Evolutionary conservation across 2,888 invertebrate species (phyloP).

Genomic region (Troilus luridus): DNA sequence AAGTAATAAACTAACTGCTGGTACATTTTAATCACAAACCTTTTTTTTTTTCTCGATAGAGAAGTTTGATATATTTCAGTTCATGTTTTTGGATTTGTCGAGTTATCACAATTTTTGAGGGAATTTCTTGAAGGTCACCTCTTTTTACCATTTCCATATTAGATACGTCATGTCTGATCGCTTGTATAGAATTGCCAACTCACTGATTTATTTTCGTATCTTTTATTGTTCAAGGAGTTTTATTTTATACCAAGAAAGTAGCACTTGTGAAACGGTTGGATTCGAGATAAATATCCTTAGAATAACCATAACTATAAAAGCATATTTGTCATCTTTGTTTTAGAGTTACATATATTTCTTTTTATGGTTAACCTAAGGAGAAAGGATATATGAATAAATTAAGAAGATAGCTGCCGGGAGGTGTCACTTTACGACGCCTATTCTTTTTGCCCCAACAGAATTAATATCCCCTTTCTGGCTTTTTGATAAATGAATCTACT

Average conservation of each 20-base stretch:
- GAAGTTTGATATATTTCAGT: too few relatives aligned
- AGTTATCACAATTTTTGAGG: too few relatives aligned
- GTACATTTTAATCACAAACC: too few relatives aligned
- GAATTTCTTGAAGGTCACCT: too few relatives aligned
- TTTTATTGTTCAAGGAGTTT: not conserved
- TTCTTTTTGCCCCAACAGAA: conserved; percentile 31
- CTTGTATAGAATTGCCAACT: not conserved
- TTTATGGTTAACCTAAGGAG: not conserved
- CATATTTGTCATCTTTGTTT: conserved; percentile 30
- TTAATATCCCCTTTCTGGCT: conserved; percentile 44
- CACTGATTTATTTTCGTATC: not conserved
- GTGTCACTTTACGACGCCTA: conserved; percentile 40
- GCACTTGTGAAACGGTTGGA: not conserved
- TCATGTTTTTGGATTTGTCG: too few relatives aligned
- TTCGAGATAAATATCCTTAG: not conserved
- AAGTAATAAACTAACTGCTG: too few relatives aligned
- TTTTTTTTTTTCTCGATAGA: too few relatives aligned
- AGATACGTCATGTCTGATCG: not conserved
- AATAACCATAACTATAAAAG: conserved; percentile 37
- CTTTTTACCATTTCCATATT: too few relatives aligned
- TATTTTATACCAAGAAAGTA: not conserved
- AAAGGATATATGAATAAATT: conserved; percentile 36
- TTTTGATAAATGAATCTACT: conserved; percentile 38
- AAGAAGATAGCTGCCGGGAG: not conserved
- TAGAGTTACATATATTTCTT: conserved; percentile 27